phyloP scores from a whole-genome alignment of 2,113 vertebrate species.

The Spilogale gracilis region DNA sequence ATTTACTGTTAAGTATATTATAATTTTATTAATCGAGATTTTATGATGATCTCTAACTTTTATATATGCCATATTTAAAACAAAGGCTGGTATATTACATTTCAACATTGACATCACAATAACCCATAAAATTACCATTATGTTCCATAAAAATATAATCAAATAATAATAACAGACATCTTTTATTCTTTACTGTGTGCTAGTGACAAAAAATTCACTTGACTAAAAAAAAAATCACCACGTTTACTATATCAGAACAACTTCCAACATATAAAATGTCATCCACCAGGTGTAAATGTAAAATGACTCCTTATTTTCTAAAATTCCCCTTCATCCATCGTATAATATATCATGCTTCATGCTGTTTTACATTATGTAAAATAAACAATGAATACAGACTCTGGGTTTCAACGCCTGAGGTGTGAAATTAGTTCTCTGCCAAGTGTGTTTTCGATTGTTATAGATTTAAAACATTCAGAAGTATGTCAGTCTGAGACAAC shows the following conservation, averaged over 20 bases:
- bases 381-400: conserved; percentile 80
- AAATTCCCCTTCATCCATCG: conserved; percentile 68
- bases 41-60: conserved; percentile 11
- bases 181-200: conserved; percentile 58
- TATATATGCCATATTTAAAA: conserved; percentile 40
- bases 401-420: conserved; percentile 75
- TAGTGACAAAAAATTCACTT: conserved; percentile 57
- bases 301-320: conserved; percentile 77
- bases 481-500: conserved; percentile 65
- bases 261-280: conserved; percentile 70
- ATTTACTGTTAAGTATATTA: not conserved
- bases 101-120: not conserved
- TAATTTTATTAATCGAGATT: conserved; percentile 45
- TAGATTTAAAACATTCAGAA: conserved; percentile 81
- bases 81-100: not conserved
- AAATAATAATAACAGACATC: conserved; percentile 20
- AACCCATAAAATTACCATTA: conserved; percentile 38
- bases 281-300: conserved; percentile 80
- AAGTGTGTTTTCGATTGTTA: conserved; percentile 68
- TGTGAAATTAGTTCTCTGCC: conserved; percentile 85
- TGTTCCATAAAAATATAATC: conserved; percentile 54
- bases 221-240: conserved; percentile 60
- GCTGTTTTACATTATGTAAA: conserved; percentile 84
- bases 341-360: conserved; percentile 64
- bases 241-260: conserved; percentile 56